A percentile compares a stretch with the other conserved stretches of the same genome.
Evolutionary conservation across 2,888 invertebrate species (phyloP).

Genomic region (Ischnura elegans): DNA sequence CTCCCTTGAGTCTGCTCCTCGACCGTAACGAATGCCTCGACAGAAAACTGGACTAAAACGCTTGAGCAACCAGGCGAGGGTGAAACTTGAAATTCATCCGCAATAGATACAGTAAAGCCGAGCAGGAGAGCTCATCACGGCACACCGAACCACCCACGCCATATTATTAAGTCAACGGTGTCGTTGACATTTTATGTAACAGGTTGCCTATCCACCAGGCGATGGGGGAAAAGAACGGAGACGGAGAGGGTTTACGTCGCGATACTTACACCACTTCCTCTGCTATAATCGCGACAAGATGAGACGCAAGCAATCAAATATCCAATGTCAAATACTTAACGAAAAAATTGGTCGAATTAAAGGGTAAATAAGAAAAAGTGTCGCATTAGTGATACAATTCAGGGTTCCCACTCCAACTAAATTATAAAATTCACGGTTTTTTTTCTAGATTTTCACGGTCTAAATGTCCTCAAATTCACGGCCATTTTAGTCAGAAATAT

Average conservation of each 20-base stretch:
- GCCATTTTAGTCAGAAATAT: too few species aligned
- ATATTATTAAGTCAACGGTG: constrained; percentile 11
- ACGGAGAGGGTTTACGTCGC: background rate
- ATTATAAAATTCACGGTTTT: too few species aligned
- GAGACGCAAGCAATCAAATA: too few species aligned
- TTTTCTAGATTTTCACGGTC: too few species aligned
- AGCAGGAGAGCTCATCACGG: background rate
- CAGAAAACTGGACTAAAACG: constrained; percentile 28
- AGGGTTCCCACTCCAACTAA: too few species aligned
- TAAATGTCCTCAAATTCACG: too few species aligned
- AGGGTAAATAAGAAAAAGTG: too few species aligned
- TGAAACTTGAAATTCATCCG: constrained; percentile 20
- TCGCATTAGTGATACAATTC: too few species aligned
- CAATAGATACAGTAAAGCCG: constrained; percentile 23
- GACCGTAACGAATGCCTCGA: constrained; percentile 51
- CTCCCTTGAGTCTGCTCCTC: background rate
- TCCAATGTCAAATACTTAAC: too few species aligned
- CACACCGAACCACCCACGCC: background rate
- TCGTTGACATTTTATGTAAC: constrained; percentile 15
- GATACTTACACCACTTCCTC: background rate
- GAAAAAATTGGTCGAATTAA: too few species aligned
- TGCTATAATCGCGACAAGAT: background rate
- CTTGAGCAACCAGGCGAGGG: constrained; percentile 57
- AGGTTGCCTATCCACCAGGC: background rate
- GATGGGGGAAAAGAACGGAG: background rate